These are phyloP conservation scores for Lepidurus packardi DNA, from an alignment of 1,140 invertebrate species.

Conservation along the genomic window DNA sequence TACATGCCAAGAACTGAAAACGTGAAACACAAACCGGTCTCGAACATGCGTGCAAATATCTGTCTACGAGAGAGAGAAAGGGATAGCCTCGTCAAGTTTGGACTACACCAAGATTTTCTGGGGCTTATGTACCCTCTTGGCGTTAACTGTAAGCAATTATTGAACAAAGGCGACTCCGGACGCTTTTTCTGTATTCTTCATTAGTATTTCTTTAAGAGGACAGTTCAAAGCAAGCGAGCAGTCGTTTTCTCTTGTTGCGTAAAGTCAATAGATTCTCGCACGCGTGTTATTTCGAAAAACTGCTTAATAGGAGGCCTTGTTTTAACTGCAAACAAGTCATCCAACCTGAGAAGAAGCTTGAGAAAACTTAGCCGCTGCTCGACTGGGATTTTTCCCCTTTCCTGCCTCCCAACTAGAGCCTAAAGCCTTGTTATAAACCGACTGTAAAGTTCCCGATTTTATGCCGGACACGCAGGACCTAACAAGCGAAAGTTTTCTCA, in stretches of 20 bases:
- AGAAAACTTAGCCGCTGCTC: too few relatives aligned
- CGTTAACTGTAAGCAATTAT: not conserved
- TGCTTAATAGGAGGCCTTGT: too few relatives aligned
- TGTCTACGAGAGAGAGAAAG: constrained; percentile 6
- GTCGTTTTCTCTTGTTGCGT: too few relatives aligned
- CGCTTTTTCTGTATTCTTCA: not conserved
- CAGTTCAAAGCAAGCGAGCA: not conserved
- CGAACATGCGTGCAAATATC: constrained; percentile 18
- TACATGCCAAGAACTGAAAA: not conserved
- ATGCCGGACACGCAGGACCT: not conserved
- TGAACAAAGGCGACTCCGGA: not conserved
- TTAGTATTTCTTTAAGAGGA: not conserved
- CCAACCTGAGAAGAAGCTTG: too few relatives aligned
- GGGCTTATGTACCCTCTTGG: not conserved
- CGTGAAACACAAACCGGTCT: constrained; percentile 13
- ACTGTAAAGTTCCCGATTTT: not conserved
- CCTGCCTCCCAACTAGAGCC: not conserved
- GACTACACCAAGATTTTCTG: not conserved
- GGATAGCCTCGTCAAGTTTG: not conserved
- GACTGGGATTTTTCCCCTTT: too few relatives aligned
- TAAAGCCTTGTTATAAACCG: not conserved
- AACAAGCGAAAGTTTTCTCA: not conserved
- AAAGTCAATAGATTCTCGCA: too few relatives aligned
- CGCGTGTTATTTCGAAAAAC: too few relatives aligned
- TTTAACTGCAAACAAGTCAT: too few relatives aligned